phyloP scores from a whole-genome alignment of 2,888 invertebrate genomes.

The Melikaiella ostensackeni region DNA sequence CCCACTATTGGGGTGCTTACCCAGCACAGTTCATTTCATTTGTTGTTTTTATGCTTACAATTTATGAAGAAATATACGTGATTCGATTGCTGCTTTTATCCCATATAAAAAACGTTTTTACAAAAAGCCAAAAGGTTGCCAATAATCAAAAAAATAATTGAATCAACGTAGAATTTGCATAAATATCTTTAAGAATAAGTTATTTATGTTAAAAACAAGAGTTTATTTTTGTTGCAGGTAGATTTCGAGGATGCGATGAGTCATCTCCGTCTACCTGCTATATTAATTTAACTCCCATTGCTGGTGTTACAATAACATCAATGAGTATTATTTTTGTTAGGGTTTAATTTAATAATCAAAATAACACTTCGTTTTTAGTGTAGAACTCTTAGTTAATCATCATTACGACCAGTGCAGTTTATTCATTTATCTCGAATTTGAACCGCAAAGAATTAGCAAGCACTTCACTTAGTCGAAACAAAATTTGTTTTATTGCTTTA shows the following conservation, averaged over 20 bases:
- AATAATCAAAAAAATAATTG: not conserved
- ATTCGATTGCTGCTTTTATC: no score
- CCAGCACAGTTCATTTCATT: no score
- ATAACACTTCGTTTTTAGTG: not conserved
- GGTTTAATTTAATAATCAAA: not conserved
- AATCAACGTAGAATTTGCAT: not conserved
- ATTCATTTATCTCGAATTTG: not conserved
- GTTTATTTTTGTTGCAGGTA: conserved; percentile 3
- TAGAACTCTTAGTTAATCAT: not conserved
- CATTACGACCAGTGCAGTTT: not conserved
- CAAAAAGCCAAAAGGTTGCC: no score
- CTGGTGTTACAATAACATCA: not conserved
- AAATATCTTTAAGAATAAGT: conserved; percentile 3
- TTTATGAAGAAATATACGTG: no score
- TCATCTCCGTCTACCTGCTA: conserved; percentile 7
- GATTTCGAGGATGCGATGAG: conserved; percentile 7
- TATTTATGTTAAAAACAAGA: conserved; percentile 7
- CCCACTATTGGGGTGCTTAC: no score
- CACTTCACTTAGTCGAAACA: not conserved
- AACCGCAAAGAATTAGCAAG: not conserved
- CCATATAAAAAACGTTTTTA: no score
- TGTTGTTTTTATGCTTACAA: no score
- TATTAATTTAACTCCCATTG: conserved; percentile 1
- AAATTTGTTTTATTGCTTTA: not conserved
- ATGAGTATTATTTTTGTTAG: not conserved